Percentiles rank a stretch among this genome's conserved stretches.
Conservation (phyloP, 2,113 vertebrate genomes). For the Notarius quadriscutis region DNA sequence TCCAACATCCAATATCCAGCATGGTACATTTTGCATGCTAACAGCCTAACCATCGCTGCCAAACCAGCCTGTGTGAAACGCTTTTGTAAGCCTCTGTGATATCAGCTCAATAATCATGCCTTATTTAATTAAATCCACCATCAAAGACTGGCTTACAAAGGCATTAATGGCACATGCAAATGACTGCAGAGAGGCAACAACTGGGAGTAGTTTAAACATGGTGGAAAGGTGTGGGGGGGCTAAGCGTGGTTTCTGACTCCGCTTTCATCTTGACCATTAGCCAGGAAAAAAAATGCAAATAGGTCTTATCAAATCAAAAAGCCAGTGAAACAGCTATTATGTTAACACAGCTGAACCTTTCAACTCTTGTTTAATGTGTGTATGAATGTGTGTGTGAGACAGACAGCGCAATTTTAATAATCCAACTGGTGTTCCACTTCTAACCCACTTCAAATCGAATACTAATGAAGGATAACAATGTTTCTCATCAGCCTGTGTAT, state of each 20-base stretch:
- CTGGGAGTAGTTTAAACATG: conserved; percentile 59
- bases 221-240: conserved; percentile 1
- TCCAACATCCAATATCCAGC: conserved; percentile 10
- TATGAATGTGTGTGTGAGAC: background rate
- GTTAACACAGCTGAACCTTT: conserved; percentile 38
- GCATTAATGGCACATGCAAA: conserved; percentile 63
- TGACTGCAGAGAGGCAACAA: conserved; percentile 49
- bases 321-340: conserved; percentile 11
- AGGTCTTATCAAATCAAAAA: conserved; percentile 53
- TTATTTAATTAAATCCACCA: conserved; percentile 62
- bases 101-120: conserved; percentile 56
- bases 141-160: conserved; percentile 62
- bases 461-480: conserved; percentile 21
- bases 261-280: conserved; percentile 60
- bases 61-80: conserved; percentile 10
- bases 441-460: background rate
- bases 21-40: conserved; percentile 14
- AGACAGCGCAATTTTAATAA: conserved; percentile 9
- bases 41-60: conserved; percentile 22
- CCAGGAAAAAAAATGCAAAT: conserved; percentile 59
- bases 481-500: background rate
- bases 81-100: conserved; percentile 56
- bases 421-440: conserved; percentile 34
- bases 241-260: conserved; percentile 41
- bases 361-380: conserved; percentile 2